Conservation (phyloP, 2,113 vertebrate genomes). For the Myrmecophaga tridactyla region DNA sequence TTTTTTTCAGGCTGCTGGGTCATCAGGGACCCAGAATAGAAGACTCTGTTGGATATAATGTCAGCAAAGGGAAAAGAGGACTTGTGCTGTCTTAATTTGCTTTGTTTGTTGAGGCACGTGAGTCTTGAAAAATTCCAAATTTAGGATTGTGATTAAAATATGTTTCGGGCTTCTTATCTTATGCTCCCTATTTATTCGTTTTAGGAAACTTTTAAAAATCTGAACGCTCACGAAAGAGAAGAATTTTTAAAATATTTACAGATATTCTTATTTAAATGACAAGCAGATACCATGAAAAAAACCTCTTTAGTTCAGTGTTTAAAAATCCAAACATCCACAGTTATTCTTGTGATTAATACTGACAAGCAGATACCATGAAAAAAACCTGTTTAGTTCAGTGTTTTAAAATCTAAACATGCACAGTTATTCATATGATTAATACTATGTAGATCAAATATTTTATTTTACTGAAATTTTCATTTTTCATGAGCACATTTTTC, state of each 20-base stretch:
- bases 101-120: constrained; percentile 23
- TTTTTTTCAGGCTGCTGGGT: background rate
- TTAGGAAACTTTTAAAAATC: background rate
- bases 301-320: constrained; percentile 12
- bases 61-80: background rate
- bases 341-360: too few species aligned
- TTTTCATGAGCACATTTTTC: background rate
- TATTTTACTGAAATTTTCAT: background rate
- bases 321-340: background rate
- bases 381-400: constrained; percentile 12
- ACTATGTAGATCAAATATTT: background rate
- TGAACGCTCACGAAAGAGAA: background rate
- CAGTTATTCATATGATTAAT: background rate
- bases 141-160: constrained; percentile 15
- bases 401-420: background rate
- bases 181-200: constrained; percentile 3
- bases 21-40: background rate
- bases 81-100: background rate
- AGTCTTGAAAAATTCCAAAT: constrained; percentile 18
- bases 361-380: background rate
- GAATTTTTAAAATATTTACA: constrained; percentile 16
- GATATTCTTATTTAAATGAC: constrained; percentile 2
- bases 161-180: constrained; percentile 25
- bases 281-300: background rate
- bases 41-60: background rate